phyloP scores from a whole-genome alignment of 2,113 vertebrate species.

The Cyprinus carpio region DNA sequence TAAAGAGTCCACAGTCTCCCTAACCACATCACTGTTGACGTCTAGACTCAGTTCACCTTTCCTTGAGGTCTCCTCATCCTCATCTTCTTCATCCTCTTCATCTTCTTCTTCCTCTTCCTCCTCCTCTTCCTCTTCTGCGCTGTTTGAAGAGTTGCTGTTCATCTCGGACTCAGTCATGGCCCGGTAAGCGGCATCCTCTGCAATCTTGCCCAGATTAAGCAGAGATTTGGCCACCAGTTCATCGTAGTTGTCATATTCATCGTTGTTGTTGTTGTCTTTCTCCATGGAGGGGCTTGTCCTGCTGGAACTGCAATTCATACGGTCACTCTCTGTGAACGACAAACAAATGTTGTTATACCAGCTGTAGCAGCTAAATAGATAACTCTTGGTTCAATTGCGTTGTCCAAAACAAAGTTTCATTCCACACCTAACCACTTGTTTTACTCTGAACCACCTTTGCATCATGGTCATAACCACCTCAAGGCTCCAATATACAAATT shows the following conservation, averaged over 20 bases:
- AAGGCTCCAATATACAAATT: too few species aligned
- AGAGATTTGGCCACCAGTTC: constrained; percentile 98
- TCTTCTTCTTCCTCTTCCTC: constrained; percentile 83
- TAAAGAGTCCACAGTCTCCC: constrained; percentile 97
- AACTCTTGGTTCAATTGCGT: background rate
- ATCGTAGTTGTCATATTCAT: constrained; percentile 98
- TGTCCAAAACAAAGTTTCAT: background rate
- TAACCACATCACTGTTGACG: constrained; percentile 93
- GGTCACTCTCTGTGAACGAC: constrained; percentile 85
- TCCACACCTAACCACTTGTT: background rate
- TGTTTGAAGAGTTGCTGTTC: constrained; percentile 97
- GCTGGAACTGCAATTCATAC: constrained; percentile 80
- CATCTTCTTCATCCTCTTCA: constrained; percentile 83
- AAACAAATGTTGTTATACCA: constrained; percentile 61
- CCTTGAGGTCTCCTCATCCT: constrained; percentile 76
- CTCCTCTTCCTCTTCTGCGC: constrained; percentile 89
- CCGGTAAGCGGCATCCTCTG: constrained; percentile 93
- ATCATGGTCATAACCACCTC: background rate
- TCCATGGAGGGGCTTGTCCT: constrained; percentile 80
- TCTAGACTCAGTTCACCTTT: constrained; percentile 91
- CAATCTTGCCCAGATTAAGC: constrained; percentile 97
- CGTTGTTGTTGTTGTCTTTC: constrained; percentile 92
- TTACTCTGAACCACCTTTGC: background rate
- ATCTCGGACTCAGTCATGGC: constrained; percentile 98
- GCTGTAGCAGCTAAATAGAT: background rate